Percentiles rank a stretch among this genome's conserved stretches.
Evolutionary conservation across 2,797 vertebrate genomes (phyloP).

Genomic region (Delichon dasypus): DNA sequence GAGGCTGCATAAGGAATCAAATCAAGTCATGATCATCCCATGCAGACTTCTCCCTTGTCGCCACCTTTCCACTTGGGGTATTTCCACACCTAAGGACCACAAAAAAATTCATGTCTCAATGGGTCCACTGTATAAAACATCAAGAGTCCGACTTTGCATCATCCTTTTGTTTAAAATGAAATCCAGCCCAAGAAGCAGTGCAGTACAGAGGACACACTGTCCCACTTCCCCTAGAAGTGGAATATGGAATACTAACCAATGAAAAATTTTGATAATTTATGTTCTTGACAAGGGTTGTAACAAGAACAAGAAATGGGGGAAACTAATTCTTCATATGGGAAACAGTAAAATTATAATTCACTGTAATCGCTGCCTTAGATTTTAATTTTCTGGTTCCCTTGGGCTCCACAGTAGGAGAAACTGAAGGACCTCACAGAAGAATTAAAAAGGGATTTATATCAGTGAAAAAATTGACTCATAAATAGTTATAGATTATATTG

Average conservation of each 20-base stretch:
- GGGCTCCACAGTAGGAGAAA: constrained; percentile 9
- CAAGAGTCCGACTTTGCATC: neutral
- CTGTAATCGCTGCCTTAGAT: constrained; percentile 9
- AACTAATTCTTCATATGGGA: constrained; percentile 44
- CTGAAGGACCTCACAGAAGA: neutral
- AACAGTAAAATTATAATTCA: constrained; percentile 51
- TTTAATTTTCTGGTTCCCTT: constrained; percentile 55
- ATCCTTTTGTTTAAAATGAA: neutral
- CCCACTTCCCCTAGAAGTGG: neutral
- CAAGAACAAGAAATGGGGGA: constrained; percentile 29
- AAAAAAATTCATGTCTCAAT: neutral
- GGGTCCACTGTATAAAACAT: neutral
- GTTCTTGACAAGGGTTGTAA: constrained; percentile 23
- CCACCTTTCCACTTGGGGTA: neutral
- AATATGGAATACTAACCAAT: neutral
- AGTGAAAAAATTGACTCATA: constrained; percentile 33
- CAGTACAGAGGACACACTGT: neutral
- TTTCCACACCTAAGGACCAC: neutral
- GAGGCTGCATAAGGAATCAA: neutral
- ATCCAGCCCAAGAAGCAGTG: neutral
- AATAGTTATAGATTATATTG: constrained; percentile 10
- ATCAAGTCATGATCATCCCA: neutral
- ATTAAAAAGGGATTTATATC: constrained; percentile 2
- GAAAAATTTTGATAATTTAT: constrained; percentile 1
- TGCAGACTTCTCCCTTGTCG: no score